A percentile compares a stretch with the other conserved stretches of the same genome.
Evolutionary conservation across 2,113 vertebrate genomes (phyloP).

Genomic region (Dryoscopus gambensis): DNA sequence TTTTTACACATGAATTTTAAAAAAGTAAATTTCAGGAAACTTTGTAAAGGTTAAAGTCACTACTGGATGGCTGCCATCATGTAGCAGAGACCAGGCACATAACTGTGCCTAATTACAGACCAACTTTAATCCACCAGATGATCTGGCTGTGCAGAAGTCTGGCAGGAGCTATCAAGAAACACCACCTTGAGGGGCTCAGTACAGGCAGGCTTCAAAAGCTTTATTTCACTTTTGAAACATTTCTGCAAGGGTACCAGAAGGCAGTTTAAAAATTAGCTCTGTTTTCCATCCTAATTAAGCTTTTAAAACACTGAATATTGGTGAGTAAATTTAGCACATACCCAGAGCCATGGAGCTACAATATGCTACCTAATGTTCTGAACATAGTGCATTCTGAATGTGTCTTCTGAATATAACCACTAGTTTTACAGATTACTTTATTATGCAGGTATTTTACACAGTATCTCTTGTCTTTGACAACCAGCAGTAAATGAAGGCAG

Average conservation of each 20-base stretch:
- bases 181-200: background rate
- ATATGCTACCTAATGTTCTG: background rate
- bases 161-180: background rate
- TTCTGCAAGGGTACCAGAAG: background rate
- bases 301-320: background rate
- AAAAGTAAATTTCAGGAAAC: background rate
- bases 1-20: background rate
- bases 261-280: background rate
- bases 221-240: background rate
- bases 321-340: background rate
- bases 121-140: background rate
- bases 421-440: background rate
- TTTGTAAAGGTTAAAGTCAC: background rate
- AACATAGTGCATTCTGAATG: background rate
- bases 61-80: background rate
- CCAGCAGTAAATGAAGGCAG: background rate
- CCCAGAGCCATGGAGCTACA: background rate
- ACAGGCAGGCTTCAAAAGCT: background rate
- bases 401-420: background rate
- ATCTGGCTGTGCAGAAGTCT: conserved; percentile 2
- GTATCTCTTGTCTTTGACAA: background rate
- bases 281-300: background rate
- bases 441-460: background rate
- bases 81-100: background rate
- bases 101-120: background rate